A percentile compares a stretch with the other conserved stretches of the same genome.
Evolutionary conservation across 2,888 invertebrate species (phyloP).

Genomic region (Thalpophila matura): DNA sequence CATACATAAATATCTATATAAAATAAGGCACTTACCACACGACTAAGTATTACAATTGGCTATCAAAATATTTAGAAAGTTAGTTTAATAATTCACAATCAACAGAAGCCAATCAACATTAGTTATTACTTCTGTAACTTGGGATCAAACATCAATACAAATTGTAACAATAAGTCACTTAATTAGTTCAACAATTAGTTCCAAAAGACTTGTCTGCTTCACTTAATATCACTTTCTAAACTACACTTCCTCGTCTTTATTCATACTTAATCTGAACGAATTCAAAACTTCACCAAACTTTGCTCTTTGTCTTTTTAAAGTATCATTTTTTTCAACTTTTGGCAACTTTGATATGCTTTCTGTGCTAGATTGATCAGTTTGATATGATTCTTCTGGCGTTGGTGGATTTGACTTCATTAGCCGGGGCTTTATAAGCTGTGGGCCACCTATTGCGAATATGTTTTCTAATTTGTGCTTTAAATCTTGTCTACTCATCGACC

Average conservation of each 20-base stretch:
- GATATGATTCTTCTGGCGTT: slow-evolving; percentile 81
- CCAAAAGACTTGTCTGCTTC: slow-evolving; percentile 38
- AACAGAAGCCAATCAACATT: slow-evolving; percentile 13
- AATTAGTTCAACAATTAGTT: slow-evolving; percentile 27
- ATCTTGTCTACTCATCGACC: slow-evolving; percentile 79
- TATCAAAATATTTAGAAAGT: slow-evolving; percentile 44
- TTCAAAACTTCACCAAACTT: slow-evolving; percentile 85
- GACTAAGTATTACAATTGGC: slow-evolving; percentile 76
- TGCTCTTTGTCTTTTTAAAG: slow-evolving; percentile 84
- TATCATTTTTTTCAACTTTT: slow-evolving; percentile 86
- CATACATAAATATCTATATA: slow-evolving; percentile 53
- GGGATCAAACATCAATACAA: slow-evolving; percentile 16
- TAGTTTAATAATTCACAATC: slow-evolving; percentile 25
- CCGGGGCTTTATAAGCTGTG: slow-evolving; percentile 76
- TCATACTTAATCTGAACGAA: slow-evolving; percentile 83
- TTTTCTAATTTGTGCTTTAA: slow-evolving; percentile 84
- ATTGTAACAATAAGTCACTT: slow-evolving; percentile 20
- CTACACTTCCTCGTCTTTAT: slow-evolving; percentile 81
- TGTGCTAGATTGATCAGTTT: slow-evolving; percentile 77
- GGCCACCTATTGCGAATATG: slow-evolving; percentile 82
- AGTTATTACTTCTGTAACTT: slow-evolving; percentile 1
- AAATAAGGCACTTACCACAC: slow-evolving; percentile 81
- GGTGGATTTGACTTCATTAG: slow-evolving; percentile 82
- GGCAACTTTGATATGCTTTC: slow-evolving; percentile 81
- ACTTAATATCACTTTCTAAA: slow-evolving; percentile 45